Conservation (phyloP, 2,113 vertebrate genomes). For the Odocoileus hemionus region DNA sequence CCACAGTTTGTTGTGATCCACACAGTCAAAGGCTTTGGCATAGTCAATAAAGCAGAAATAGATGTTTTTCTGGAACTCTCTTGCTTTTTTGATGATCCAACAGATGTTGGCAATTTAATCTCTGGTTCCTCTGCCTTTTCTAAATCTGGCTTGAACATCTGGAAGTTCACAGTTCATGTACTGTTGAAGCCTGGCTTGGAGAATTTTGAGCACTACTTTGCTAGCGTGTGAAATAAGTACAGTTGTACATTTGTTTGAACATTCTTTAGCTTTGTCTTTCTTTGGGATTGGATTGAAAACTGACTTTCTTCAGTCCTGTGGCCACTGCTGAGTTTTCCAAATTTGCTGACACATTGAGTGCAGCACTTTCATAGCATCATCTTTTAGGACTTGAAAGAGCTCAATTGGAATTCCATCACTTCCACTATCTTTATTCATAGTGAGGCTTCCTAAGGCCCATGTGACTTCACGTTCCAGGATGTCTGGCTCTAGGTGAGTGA, state of each 20-base stretch:
- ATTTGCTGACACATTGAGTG: not conserved
- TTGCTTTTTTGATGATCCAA: not conserved
- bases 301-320: not conserved
- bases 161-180: not conserved
- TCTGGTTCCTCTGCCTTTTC: not conserved
- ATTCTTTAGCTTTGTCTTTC: not conserved
- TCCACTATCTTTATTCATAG: not conserved
- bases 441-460: not conserved
- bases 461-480: not conserved
- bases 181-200: not conserved
- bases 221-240: not conserved
- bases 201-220: not conserved
- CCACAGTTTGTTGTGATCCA: not conserved
- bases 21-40: not conserved
- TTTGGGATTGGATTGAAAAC: not conserved
- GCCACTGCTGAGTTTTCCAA: not conserved
- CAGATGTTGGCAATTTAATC: rapidly evolving
- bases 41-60: not conserved
- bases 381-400: not conserved
- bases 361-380: not conserved
- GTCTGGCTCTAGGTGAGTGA: not conserved
- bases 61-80: not conserved
- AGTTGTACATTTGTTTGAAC: not conserved
- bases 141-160: not conserved
- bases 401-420: not conserved